These are phyloP conservation scores for Proteles cristata DNA, from an alignment of 2,113 vertebrate genomes.

Conservation along the genomic window DNA sequence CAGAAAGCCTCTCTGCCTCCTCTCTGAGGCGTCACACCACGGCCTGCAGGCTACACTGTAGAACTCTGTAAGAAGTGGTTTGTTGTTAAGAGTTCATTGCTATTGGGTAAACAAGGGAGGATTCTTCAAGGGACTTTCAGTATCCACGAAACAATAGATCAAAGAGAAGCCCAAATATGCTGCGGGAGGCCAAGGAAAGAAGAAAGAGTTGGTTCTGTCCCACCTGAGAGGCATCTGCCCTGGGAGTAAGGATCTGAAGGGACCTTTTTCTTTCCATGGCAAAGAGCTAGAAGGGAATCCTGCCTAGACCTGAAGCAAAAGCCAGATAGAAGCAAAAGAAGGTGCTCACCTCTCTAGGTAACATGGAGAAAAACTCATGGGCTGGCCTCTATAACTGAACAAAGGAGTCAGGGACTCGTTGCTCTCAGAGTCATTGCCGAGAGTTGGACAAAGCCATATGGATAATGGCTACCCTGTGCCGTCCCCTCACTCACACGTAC, in stretches of 20 bases:
- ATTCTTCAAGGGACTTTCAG: background rate
- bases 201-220: background rate
- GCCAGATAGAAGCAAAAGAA: background rate
- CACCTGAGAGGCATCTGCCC: background rate
- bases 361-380: background rate
- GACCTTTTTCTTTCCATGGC: background rate
- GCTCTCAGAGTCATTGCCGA: background rate
- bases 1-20: background rate
- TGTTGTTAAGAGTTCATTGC: background rate
- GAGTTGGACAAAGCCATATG: too few relatives aligned
- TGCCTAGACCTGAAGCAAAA: background rate
- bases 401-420: background rate
- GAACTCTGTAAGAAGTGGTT: background rate
- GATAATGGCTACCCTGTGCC: background rate
- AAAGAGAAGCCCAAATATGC: conserved; percentile 1
- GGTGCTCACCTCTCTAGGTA: background rate
- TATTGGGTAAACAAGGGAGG: conserved; percentile 34
- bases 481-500: background rate
- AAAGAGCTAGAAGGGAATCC: background rate
- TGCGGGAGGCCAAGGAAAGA: background rate
- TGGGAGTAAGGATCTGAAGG: background rate
- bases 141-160: conserved; percentile 34
- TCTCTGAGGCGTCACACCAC: background rate
- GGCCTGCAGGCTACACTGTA: background rate
- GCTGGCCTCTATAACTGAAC: background rate